A percentile compares a stretch with the other conserved stretches of the same genome.
Conservation (phyloP, 2,113 vertebrate species). For the Stegostoma tigrinum region DNA sequence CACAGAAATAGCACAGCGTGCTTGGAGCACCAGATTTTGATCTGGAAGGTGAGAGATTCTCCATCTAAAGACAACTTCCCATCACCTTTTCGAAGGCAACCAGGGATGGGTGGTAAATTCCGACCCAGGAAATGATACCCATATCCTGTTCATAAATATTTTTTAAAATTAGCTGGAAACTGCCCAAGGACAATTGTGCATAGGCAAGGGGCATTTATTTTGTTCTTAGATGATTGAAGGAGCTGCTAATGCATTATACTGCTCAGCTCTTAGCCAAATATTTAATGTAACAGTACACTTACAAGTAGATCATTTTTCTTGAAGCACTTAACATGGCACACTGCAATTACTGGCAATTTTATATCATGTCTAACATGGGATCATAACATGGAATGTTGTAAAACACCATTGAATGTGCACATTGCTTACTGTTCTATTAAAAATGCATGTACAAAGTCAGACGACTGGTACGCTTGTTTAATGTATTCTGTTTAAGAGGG, state of each 20-base stretch:
- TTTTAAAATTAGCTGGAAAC: not conserved
- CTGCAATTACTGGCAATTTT: not conserved
- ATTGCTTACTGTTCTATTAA: not conserved
- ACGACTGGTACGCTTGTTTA: not conserved
- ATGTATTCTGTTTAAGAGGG: not conserved
- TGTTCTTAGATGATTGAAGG: not conserved
- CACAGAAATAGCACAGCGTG: not conserved
- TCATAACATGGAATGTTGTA: not conserved
- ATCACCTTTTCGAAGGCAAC: no score
- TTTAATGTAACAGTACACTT: not conserved
- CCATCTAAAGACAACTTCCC: not conserved
- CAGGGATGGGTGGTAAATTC: no score
- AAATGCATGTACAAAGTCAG: not conserved
- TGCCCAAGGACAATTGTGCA: not conserved
- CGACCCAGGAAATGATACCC: no score
- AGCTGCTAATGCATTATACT: no score
- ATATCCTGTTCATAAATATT: no score
- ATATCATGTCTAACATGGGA: not conserved
- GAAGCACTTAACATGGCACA: slow-evolving; percentile 6
- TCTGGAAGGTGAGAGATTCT: not conserved
- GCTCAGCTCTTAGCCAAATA: not conserved
- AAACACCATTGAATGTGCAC: not conserved
- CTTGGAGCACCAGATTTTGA: not conserved
- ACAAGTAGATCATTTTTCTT: not conserved
- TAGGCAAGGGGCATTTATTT: not conserved